A percentile compares a stretch with the other conserved stretches of the same genome.
Evolutionary conservation across 2,888 invertebrate species (phyloP).

Genomic region (Cremastobaeus sp.): DNA sequence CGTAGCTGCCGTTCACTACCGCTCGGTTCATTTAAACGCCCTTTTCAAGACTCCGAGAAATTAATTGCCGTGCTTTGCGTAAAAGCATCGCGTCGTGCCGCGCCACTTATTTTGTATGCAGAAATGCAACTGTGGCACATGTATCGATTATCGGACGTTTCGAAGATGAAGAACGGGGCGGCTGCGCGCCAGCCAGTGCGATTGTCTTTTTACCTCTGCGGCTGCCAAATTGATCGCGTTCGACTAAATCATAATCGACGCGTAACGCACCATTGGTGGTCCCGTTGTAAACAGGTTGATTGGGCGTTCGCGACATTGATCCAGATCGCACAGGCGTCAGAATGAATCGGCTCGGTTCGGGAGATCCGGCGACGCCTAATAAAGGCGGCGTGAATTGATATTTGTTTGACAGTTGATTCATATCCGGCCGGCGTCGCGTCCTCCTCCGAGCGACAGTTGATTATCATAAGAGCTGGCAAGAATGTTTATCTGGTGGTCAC

Average conservation of each 20-base stretch:
- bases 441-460: conserved; percentile 8
- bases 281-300: too few species aligned
- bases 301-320: too few species aligned
- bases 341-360: conserved; percentile 7
- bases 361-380: conserved; percentile 1
- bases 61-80: conserved; percentile 33
- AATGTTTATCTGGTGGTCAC: conserved; percentile 41
- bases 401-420: conserved; percentile 45
- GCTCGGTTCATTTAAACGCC: conserved; percentile 23
- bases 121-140: conserved; percentile 8
- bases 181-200: too few species aligned
- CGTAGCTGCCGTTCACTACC: conserved; percentile 29
- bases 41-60: conserved; percentile 25
- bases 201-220: too few species aligned
- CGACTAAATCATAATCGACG: too few species aligned
- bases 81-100: conserved; percentile 13
- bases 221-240: too few species aligned
- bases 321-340: background rate
- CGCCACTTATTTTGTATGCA: conserved; percentile 7
- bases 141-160: conserved; percentile 1
- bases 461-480: conserved; percentile 19
- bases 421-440: conserved; percentile 5
- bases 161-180: background rate
- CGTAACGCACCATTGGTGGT: too few species aligned
- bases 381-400: conserved; percentile 18